phyloP scores from a whole-genome alignment of 2,797 vertebrate species.

The Tachyglossus aculeatus region DNA sequence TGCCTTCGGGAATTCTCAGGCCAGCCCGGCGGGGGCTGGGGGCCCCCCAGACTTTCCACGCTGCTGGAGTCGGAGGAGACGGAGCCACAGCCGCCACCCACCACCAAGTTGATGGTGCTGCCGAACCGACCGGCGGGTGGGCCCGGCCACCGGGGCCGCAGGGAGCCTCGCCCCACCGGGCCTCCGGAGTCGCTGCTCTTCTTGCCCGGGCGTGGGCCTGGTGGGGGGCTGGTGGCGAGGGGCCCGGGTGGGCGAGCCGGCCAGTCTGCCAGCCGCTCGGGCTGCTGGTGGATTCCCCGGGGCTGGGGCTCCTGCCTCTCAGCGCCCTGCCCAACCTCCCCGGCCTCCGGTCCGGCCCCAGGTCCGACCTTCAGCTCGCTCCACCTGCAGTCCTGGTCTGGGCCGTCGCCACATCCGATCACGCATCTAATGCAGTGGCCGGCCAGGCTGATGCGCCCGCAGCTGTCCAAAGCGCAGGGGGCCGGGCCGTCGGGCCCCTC shows the following conservation, averaged over 20 bases:
- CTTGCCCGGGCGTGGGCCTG: constrained; percentile 66
- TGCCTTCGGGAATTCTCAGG: constrained; percentile 83
- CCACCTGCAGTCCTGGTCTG: constrained; percentile 80
- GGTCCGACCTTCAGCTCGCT: constrained; percentile 60
- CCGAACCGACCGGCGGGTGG: constrained; percentile 76
- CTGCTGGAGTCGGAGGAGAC: constrained; percentile 85
- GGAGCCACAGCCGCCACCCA: constrained; percentile 71
- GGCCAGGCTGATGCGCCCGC: constrained; percentile 85
- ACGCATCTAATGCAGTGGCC: constrained; percentile 93
- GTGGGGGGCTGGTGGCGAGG: constrained; percentile 44
- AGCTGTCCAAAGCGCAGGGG: constrained; percentile 82
- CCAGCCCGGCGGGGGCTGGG: constrained; percentile 73
- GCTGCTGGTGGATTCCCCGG: constrained; percentile 63
- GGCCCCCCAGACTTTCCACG: constrained; percentile 81
- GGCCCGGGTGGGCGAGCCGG: too few species aligned
- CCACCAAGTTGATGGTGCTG: constrained; percentile 64
- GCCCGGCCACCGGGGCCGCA: constrained; percentile 69
- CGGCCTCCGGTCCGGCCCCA: constrained; percentile 21
- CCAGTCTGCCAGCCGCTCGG: not conserved
- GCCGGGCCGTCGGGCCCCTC: constrained; percentile 80
- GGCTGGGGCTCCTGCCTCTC: constrained; percentile 63
- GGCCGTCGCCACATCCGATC: constrained; percentile 84
- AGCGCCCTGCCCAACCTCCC: constrained; percentile 45
- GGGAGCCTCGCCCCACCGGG: constrained; percentile 59
- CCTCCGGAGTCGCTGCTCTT: constrained; percentile 60